Evolutionary conservation across 2,797 vertebrate species (phyloP).

Genomic region (Brachyrhaphis roseni): DNA sequence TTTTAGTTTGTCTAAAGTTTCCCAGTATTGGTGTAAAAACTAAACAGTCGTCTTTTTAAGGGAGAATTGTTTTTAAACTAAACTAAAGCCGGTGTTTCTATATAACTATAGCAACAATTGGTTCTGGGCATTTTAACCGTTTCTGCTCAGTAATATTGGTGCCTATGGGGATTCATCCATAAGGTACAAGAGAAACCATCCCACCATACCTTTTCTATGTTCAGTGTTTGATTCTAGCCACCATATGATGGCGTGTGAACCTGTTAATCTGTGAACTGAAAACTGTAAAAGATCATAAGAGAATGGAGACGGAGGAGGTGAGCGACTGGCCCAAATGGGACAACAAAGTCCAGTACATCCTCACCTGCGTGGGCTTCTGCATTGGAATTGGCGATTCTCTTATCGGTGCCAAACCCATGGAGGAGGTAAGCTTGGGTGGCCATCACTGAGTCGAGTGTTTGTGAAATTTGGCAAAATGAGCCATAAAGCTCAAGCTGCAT

Average conservation of each 20-base stretch:
- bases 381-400: slow-evolving; percentile 93
- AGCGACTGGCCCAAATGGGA: slow-evolving; percentile 92
- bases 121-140: not conserved
- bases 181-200: not conserved
- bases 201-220: not conserved
- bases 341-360: slow-evolving; percentile 95
- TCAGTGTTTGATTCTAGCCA: not conserved
- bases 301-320: slow-evolving; percentile 84
- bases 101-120: not conserved
- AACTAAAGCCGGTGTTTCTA: not conserved
- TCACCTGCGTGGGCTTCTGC: slow-evolving; percentile 95
- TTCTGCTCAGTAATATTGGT: not conserved
- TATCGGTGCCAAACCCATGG: slow-evolving; percentile 94
- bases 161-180: too few relatives aligned
- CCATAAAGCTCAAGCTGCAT: not conserved
- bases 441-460: not conserved
- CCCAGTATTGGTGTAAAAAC: too few relatives aligned
- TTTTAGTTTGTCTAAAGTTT: too few relatives aligned
- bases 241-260: not conserved
- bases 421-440: slow-evolving; percentile 84
- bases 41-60: too few relatives aligned
- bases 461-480: not conserved
- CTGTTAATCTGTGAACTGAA: slow-evolving; percentile 6
- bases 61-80: too few relatives aligned
- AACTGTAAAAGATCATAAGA: slow-evolving; percentile 49